Evolutionary conservation across 2,113 vertebrate species (phyloP).

Genomic region (Alouatta palliata): DNA sequence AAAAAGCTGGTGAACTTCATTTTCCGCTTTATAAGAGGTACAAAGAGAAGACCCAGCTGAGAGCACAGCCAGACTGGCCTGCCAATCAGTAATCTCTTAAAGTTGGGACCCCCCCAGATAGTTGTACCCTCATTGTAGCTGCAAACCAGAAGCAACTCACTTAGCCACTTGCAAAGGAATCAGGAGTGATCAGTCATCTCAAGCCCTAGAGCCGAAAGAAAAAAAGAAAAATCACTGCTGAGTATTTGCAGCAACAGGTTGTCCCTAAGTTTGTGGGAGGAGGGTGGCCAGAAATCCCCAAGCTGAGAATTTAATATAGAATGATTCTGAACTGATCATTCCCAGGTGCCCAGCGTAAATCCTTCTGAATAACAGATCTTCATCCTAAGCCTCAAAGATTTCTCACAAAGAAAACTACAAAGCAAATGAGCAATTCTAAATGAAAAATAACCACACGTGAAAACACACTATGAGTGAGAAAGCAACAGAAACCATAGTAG

Average conservation of each 20-base stretch:
- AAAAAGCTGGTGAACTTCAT: accelerated
- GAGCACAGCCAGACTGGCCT: neutral
- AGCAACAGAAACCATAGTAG: accelerated
- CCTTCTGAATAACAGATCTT: neutral
- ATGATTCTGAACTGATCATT: too few species aligned
- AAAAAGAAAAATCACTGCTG: neutral
- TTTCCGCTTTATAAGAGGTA: neutral
- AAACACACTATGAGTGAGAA: accelerated
- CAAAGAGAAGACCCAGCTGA: neutral
- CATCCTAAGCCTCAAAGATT: neutral
- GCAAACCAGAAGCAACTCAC: neutral
- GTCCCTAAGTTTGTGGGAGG: neutral
- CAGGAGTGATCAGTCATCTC: neutral
- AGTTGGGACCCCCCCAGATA: neutral
- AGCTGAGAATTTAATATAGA: too few species aligned
- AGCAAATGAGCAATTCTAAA: accelerated
- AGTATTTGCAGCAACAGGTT: too few species aligned
- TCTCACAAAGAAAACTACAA: neutral
- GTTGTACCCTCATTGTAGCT: accelerated
- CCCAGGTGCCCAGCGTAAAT: neutral
- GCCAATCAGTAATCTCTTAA: neutral
- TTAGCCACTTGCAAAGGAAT: neutral
- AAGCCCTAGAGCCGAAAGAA: neutral
- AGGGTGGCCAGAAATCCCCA: too few species aligned
- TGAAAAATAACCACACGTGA: accelerated